Evolutionary conservation across 2,888 invertebrate species (phyloP), one percentile per base, ranked within the genome.

Genomic region (Agrilus biguttatus): DNA sequence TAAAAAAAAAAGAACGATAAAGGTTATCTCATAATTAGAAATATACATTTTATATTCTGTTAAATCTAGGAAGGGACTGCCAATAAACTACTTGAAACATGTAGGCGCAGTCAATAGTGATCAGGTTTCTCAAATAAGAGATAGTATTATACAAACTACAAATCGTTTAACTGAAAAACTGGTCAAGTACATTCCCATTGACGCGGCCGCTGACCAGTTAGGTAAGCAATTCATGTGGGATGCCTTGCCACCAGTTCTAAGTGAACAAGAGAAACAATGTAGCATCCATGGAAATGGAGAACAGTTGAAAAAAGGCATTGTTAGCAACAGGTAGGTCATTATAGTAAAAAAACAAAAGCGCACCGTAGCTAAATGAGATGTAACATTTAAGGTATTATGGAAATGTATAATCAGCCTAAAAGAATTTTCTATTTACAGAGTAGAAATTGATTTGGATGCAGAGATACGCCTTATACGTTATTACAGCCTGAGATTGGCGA

Each of bases 171-270:
- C 85, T 58, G 61, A 66, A 14, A 75, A 73, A 53, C 59, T 85
- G 37, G 65, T 77, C 40, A 57, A 74, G 32, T 68, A 80, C 55
- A 63, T 79, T 2, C 76, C 82, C 33, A 66, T 82, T 36, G 88
- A 96, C 63, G 73, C 75, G 33, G 88, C 86, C 13, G 86, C 85
- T 2, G 97, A 97, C 66, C 78, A 84, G 65, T 73, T 95, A 72
- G 86, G 83, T 2, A 85, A 83, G 55, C 76, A 78, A 51, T 89
- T 82, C 57, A 82, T 92, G 59, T 81, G 85, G 55, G 87, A 87
- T 63, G 85, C 87, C 4, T 67, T 97, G 42, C 96, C 97, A 0
- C 96, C 96, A 0, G 72, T 79, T 28, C 62, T 88, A 2, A 74
- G 72, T 21, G 67, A 73, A 50, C 65, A 66, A 13, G 92, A 93